Evolutionary conservation across 2,888 invertebrate genomes (phyloP), one percentile per base, ranked within the genome.

Genomic region (Nephrotoma appendiculata): DNA sequence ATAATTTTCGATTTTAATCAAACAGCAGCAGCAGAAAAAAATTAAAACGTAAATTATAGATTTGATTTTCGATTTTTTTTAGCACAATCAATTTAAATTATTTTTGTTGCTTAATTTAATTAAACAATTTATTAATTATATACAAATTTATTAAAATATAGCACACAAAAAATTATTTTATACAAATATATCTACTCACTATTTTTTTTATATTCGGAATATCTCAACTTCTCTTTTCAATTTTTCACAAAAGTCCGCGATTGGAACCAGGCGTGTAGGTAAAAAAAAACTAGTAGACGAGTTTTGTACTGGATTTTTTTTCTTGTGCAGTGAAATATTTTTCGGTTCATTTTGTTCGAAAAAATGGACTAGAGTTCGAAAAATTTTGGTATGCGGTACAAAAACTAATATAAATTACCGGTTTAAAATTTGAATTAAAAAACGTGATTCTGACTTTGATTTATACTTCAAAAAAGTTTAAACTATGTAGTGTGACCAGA

Each of bases 171-270:
- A 48, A 48, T 48, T 52, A 52, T 52, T 52, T 15, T 15, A 31
- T 31, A 15, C 52, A 52, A 15, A 52, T 52, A 15, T 52, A 52
- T 52, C 89, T 89, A 89, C 89, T 88, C 89, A 88, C 89, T 89
- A 88, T 88, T 88, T 89, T 83, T 31, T 83, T 83, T 83, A 41
- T 83, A 83, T 83, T 83, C 41, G 41, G 41, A 41, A 83, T 83
- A 83, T 83, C 89, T 88, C 87, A 86, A 86, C 86, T 87, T 86
- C 86, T 86, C 86, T 85, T 84, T 85, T 87, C 86, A 86, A 41
- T 44, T 31, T 48, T 85, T 87, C 86, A 85, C 71, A 85, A 85
- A 44, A 86, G 86, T 83, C 86, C 87, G 86, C 87, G 86, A 87
- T 87, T 87, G 57, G 85, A 86, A 71, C 86, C 86, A 86, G 86